Evolutionary conservation across 2,888 invertebrate species (phyloP).

Genomic region (Griposia aprilina): DNA sequence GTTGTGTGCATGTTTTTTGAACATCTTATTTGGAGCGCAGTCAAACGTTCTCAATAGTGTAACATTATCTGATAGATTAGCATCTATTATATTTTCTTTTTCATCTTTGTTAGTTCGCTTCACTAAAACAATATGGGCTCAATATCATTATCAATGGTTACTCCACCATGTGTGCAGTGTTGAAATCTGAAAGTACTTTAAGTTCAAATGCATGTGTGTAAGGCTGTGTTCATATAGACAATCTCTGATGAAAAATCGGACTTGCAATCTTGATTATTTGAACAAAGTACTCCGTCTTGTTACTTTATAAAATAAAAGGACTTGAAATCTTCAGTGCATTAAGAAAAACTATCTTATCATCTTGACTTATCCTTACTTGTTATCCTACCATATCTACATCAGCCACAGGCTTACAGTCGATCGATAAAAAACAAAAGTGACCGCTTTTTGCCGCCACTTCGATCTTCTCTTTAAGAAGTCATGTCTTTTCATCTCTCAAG

Average conservation of each 20-base stretch:
- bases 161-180: conserved; percentile 34
- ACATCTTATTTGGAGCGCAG: conserved; percentile 15
- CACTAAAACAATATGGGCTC: conserved; percentile 46
- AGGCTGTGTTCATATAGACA: conserved; percentile 13
- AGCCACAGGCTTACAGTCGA: neutral
- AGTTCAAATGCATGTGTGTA: conserved; percentile 24
- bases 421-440: conserved; percentile 25
- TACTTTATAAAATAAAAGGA: neutral
- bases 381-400: neutral
- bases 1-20: neutral
- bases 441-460: conserved; percentile 7
- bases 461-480: conserved; percentile 15
- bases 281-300: neutral
- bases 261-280: conserved; percentile 1
- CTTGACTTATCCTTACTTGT: neutral
- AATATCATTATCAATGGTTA: conserved; percentile 34
- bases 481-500: conserved; percentile 42
- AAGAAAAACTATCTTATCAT: conserved; percentile 3
- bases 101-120: conserved; percentile 22
- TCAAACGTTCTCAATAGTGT: conserved; percentile 35
- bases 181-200: conserved; percentile 51
- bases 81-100: conserved; percentile 21
- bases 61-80: conserved; percentile 34
- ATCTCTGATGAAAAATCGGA: neutral
- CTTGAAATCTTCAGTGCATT: neutral